Base-by-base conservation (phyloP, 1,140 invertebrate species). In the Aphelenchoides fujianensis region DNA sequence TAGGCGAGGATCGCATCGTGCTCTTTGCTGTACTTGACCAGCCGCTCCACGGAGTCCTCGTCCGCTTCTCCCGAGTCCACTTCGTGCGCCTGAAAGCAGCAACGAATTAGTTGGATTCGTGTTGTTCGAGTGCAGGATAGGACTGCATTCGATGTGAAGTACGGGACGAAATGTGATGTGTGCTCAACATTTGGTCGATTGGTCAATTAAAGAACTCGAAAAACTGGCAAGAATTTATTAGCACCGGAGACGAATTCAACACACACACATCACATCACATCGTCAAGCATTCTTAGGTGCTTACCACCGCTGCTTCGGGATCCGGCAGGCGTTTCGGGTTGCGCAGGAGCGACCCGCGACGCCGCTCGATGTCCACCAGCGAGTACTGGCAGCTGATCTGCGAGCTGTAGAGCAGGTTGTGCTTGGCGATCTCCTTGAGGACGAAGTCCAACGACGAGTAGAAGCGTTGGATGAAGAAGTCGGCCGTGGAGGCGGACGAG, bases 1-100 rank as follows among this genome's bases (percentile, higher is more conserved):
- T 71, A 82, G 7, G 68, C 61, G 27, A 82, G 72, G 0, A 82
- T 37, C 2, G 82, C 80, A 16, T 82, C 82, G 12, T 78, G 79
- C 12, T 57, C 36, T 63, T 72, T 61, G 31, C 71, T 75, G 48
- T 74, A 83, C n/a, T 82, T 41, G 2, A 79, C 63, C 2, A 82
- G 59, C 41, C 71, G 64, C 12, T 70, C 41, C 9, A 73, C 64
- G 5, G 79, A 75, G 48, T 80, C 80, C 32, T 79, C 61, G 32
- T 61, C 71, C 16, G 32, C 1, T 66, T 66, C 32, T 53, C 69
- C 72, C 66, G 2, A 5, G 55, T 0, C 53, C 62, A 16, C 57
- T 52, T 16, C 32, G 32, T 27, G 48, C 69, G 23, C 41, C 61
- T 34, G 27, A 73, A 35, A 73, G 9, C 67, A 52, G 36, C n/a